A percentile compares a stretch with the other conserved stretches of the same genome.
Conservation (phyloP, 2,113 vertebrate species). For the Erythrolamprus reginae region DNA sequence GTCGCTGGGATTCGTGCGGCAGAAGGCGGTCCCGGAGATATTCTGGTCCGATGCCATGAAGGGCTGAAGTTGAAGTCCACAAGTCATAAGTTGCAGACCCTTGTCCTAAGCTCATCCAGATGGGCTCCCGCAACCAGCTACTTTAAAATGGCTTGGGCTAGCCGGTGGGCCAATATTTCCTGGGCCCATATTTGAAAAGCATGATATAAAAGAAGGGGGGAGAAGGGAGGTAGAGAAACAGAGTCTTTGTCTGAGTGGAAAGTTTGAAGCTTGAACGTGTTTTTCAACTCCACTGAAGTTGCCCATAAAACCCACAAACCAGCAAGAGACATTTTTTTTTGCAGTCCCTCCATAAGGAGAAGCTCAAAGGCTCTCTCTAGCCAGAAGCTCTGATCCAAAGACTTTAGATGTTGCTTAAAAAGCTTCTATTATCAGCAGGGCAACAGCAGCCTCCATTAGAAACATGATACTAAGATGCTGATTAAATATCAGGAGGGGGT, state of each 20-base stretch:
- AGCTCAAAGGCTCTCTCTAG: constrained; percentile 60
- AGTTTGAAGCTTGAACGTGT: constrained; percentile 23
- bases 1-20: no score
- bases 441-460: constrained; percentile 66
- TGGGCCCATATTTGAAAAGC: background rate
- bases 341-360: constrained; percentile 45
- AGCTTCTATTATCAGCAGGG: constrained; percentile 66
- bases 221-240: background rate
- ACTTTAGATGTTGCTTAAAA: constrained; percentile 65
- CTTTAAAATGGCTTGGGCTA: background rate
- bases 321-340: constrained; percentile 58
- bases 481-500: constrained; percentile 74
- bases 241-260: constrained; percentile 18
- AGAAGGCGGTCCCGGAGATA: no score
- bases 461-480: constrained; percentile 69
- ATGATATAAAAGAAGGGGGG: background rate
- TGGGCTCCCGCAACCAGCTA: background rate
- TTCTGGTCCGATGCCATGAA: no score
- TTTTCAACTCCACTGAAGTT: constrained; percentile 37
- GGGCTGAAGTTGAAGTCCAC: no score
- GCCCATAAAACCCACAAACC: constrained; percentile 52
- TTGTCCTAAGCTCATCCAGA: background rate
- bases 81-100: no score
- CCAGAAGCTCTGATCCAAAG: constrained; percentile 58
- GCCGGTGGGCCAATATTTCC: background rate